phyloP scores from a whole-genome alignment of 2,113 vertebrate species.

The Cochlearius cochlearius region DNA sequence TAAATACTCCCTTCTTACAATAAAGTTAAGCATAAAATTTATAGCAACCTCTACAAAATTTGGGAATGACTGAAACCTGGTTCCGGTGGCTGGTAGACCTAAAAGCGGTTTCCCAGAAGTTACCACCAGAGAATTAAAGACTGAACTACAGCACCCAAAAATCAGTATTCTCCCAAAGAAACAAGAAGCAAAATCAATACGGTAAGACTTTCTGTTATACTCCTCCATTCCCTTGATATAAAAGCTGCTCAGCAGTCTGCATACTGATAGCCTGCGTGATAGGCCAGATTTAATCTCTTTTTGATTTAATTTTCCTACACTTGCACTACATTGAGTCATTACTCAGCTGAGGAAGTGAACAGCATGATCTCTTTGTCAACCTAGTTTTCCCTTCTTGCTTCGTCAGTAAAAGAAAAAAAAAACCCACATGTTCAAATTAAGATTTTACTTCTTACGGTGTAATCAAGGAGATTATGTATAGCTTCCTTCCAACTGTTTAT shows the following conservation, averaged over 20 bases:
- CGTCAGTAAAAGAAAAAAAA: neutral
- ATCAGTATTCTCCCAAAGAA: neutral
- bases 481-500: slow-evolving; percentile 68
- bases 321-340: neutral
- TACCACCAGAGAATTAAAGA: neutral
- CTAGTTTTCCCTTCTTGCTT: neutral
- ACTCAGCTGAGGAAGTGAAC: neutral
- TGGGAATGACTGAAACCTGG: neutral
- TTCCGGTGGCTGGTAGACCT: neutral
- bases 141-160: neutral
- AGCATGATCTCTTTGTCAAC: neutral
- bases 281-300: neutral
- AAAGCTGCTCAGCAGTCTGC: neutral
- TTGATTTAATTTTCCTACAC: neutral
- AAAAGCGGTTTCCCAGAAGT: neutral
- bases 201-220: neutral
- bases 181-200: neutral
- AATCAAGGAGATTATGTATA: slow-evolving; percentile 65
- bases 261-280: neutral
- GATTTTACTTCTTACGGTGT: slow-evolving; percentile 15
- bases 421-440: slow-evolving; percentile 25
- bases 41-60: neutral
- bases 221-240: neutral
- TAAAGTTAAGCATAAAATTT: neutral
- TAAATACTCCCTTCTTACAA: neutral